Evolutionary conservation across 1,140 invertebrate genomes (phyloP).

Genomic region (Euglossa dilemma): DNA sequence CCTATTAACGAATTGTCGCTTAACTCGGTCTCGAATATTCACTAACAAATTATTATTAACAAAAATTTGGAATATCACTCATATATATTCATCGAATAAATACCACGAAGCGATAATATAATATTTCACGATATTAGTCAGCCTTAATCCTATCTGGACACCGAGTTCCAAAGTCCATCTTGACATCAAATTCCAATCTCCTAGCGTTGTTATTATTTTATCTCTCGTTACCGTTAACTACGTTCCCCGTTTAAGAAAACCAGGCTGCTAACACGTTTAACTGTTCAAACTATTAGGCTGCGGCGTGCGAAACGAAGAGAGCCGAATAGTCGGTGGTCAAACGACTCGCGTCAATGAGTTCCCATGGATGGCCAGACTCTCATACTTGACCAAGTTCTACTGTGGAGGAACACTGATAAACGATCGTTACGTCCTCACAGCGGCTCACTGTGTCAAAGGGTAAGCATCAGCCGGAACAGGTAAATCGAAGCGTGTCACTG

Average conservation of each 20-base stretch:
- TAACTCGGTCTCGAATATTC: neutral
- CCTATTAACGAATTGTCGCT: neutral
- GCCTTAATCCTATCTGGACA: neutral
- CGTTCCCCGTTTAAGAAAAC: neutral
- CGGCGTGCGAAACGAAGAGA: conserved; percentile 89
- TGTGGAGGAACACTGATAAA: conserved; percentile 93
- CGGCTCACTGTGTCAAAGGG: conserved; percentile 93
- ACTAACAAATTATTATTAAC: neutral
- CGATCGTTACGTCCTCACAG: conserved; percentile 90
- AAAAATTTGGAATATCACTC: neutral
- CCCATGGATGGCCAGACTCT: conserved; percentile 91
- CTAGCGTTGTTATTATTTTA: neutral
- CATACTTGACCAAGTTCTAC: conserved; percentile 92
- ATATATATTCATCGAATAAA: no score
- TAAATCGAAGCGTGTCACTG: neutral
- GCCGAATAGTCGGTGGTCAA: conserved; percentile 90
- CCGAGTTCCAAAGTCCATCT: neutral
- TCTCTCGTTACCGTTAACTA: neutral
- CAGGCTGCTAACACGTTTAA: no score
- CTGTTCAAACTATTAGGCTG: conserved; percentile 84
- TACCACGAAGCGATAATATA: no score
- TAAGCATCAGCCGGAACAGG: conserved; percentile 76
- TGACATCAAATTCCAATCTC: neutral
- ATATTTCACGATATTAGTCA: no score
- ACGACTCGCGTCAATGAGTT: conserved; percentile 89